These are phyloP conservation scores for Anthopleura sola DNA, from an alignment of 64 coral and sea anemone genomes.

Conservation along the genomic window DNA sequence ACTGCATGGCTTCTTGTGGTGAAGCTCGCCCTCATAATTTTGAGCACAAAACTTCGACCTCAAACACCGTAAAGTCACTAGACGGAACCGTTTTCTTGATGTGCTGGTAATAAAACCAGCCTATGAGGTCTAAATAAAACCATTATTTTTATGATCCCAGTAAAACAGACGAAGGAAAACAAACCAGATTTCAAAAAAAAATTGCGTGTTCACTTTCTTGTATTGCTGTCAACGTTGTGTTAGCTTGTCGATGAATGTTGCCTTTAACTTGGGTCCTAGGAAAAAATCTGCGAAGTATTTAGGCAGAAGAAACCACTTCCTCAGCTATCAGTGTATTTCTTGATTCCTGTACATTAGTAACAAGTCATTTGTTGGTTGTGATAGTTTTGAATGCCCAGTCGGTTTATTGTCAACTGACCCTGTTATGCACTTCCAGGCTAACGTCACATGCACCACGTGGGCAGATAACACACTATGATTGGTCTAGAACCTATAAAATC, in stretches of 20 bases:
- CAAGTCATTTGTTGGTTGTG: constrained; percentile 2
- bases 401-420: constrained; percentile 29
- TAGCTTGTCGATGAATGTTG: background rate
- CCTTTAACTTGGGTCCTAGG: background rate
- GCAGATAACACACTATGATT: background rate
- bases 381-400: constrained; percentile 24
- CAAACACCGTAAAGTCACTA: background rate
- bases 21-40: background rate
- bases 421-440: background rate
- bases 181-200: constrained; percentile 13
- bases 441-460: constrained; percentile 15
- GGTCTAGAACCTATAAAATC: background rate
- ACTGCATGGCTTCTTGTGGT: constrained; percentile 6
- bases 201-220: background rate
- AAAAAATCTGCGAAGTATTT: background rate
- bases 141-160: background rate
- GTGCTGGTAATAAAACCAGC: background rate
- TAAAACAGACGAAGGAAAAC: background rate
- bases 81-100: background rate
- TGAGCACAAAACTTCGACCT: background rate
- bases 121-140: background rate
- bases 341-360: constrained; percentile 13
- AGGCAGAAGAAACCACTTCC: background rate
- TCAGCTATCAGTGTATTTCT: background rate
- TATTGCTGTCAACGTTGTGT: background rate